Percentiles rank a stretch among this genome's conserved stretches.
Conservation (phyloP, 2,888 invertebrate species). For the Adelognathus sp. region DNA sequence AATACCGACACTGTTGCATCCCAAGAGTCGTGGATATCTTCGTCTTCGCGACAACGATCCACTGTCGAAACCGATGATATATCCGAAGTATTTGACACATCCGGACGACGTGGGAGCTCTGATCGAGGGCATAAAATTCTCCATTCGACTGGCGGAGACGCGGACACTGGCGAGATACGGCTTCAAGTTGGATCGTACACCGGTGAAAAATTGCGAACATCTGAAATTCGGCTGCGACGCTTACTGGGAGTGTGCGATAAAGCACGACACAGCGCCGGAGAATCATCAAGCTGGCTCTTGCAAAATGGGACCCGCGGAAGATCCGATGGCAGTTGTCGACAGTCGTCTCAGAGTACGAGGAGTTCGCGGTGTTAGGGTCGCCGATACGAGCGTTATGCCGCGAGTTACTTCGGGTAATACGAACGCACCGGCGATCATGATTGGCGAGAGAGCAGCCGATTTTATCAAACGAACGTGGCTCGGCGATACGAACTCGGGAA, state of each 20-base stretch:
- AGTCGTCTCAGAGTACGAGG: conserved; percentile 82
- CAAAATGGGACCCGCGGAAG: conserved; percentile 84
- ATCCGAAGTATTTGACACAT: conserved; percentile 90
- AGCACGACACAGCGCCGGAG: conserved; percentile 84
- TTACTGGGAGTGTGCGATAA: conserved; percentile 85
- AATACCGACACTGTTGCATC: conserved; percentile 92
- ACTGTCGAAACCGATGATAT: conserved; percentile 90
- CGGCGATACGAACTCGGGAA: conserved; percentile 55
- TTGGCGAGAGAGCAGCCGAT: conserved; percentile 83
- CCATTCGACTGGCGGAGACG: conserved; percentile 87
- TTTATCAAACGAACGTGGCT: conserved; percentile 81
- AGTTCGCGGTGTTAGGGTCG: conserved; percentile 82
- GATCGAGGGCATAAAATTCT: conserved; percentile 92
- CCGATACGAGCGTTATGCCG: conserved; percentile 84
- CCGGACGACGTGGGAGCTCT: conserved; percentile 90
- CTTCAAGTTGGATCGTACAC: conserved; percentile 88
- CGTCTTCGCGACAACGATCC: conserved; percentile 91
- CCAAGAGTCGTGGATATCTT: conserved; percentile 91
- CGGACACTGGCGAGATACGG: conserved; percentile 86
- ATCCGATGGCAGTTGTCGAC: conserved; percentile 84
- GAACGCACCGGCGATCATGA: conserved; percentile 83
- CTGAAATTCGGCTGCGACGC: conserved; percentile 87
- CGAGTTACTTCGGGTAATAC: conserved; percentile 83
- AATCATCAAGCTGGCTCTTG: conserved; percentile 87
- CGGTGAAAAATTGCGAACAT: conserved; percentile 89